These are phyloP conservation scores for Stegodyphus mimosarum DNA, from an alignment of 1,140 invertebrate genomes.

Conservation along the genomic window DNA sequence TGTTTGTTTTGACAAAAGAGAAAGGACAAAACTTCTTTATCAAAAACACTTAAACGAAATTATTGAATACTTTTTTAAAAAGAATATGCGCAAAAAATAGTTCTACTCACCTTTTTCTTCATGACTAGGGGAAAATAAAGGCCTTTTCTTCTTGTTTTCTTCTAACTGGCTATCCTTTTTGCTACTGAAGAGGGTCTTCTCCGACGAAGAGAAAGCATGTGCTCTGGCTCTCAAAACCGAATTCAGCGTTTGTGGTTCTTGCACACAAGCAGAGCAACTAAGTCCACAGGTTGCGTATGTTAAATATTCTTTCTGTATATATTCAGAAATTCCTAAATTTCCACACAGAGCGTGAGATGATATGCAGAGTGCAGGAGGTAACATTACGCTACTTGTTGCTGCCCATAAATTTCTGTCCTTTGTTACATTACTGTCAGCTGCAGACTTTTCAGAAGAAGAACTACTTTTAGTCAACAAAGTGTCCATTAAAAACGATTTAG, in stretches of 20 bases:
- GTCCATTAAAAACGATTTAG: conserved; percentile 35
- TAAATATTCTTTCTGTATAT: conserved; percentile 11
- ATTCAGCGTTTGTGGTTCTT: background rate
- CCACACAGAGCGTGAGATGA: conserved; percentile 8
- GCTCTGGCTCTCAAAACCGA: background rate
- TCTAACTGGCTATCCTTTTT: no score
- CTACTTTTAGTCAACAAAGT: conserved; percentile 17
- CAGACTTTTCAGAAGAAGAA: background rate
- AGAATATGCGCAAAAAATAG: no score
- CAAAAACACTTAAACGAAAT: no score
- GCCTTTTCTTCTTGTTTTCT: no score
- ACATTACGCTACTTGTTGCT: background rate
- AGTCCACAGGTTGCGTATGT: conserved; percentile 5
- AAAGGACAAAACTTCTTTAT: no score
- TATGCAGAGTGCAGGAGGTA: conserved; percentile 7
- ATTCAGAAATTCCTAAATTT: conserved; percentile 14
- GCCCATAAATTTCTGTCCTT: background rate
- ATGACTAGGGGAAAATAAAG: no score
- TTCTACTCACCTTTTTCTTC: no score
- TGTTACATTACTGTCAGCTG: background rate
- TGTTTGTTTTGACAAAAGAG: no score
- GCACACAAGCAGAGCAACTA: background rate
- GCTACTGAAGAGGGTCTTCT: no score
- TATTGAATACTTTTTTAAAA: no score
- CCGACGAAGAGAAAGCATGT: no score